Conservation (phyloP, 2,888 invertebrate species). For the Geophilus truncorum region DNA sequence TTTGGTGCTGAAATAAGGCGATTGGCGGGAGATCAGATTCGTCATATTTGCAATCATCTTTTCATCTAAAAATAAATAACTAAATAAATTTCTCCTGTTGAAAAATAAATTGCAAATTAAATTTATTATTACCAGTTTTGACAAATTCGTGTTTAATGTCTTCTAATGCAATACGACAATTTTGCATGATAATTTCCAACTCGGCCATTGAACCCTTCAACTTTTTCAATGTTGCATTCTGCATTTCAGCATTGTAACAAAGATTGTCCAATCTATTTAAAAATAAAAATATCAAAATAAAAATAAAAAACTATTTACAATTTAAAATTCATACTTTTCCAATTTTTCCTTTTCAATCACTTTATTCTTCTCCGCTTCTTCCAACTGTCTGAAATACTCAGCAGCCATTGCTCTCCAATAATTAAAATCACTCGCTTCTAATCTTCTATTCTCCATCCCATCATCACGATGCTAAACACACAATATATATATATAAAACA, state of each 20-base stretch:
- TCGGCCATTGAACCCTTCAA: slow-evolving; percentile 46
- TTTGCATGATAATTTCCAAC: slow-evolving; percentile 44
- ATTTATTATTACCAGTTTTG: slow-evolving; percentile 36
- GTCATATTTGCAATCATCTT: slow-evolving; percentile 37
- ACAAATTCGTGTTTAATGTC: slow-evolving; percentile 40
- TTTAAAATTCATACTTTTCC: slow-evolving; percentile 30
- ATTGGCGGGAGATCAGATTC: slow-evolving; percentile 46
- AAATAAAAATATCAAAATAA: not conserved
- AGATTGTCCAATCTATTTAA: not conserved
- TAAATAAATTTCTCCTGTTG: too few species aligned
- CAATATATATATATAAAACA: too few species aligned
- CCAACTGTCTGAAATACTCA: slow-evolving; percentile 32
- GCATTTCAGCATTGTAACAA: slow-evolving; percentile 3
- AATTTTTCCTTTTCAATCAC: slow-evolving; percentile 31
- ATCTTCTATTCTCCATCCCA: not conserved
- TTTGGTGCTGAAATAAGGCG: slow-evolving; percentile 47
- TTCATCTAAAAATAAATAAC: slow-evolving; percentile 29
- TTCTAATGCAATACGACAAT: slow-evolving; percentile 40
- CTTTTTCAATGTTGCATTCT: not conserved
- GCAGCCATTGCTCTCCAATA: slow-evolving; percentile 34
- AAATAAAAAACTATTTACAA: not conserved
- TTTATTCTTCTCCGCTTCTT: slow-evolving; percentile 32
- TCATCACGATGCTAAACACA: not conserved
- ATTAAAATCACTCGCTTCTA: slow-evolving; percentile 36
- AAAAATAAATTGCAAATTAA: too few species aligned